Evolutionary conservation across 2,113 vertebrate genomes (phyloP).

Genomic region (Excalfactoria chinensis): DNA sequence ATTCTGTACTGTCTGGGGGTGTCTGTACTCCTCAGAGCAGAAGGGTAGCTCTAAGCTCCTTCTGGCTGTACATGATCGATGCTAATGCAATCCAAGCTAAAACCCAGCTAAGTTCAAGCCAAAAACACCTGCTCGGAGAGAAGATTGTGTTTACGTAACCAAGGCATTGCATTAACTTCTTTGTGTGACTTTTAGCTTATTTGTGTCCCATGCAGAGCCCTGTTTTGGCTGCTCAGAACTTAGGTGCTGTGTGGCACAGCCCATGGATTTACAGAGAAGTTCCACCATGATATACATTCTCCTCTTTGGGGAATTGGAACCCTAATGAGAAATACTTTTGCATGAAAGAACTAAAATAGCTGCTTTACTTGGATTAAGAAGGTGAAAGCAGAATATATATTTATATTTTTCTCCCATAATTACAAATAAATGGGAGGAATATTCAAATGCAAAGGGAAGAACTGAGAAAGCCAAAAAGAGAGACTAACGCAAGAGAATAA

Average conservation of each 20-base stretch:
- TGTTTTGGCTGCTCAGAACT: background rate
- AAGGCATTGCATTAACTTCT: fast-evolving
- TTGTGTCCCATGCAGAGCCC: background rate
- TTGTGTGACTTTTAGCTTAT: background rate
- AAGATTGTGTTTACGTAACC: background rate
- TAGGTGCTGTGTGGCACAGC: background rate
- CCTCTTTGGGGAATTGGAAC: background rate
- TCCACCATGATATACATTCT: background rate
- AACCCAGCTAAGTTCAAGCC: background rate
- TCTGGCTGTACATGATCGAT: background rate
- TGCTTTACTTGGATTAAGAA: background rate
- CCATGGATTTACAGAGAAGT: background rate
- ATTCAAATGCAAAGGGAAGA: background rate
- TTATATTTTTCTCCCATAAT: background rate
- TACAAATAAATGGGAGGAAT: background rate
- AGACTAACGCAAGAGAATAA: background rate
- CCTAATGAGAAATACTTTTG: background rate
- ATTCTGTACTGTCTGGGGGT: background rate
- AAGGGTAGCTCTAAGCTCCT: background rate
- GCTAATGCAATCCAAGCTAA: background rate
- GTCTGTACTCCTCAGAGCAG: background rate
- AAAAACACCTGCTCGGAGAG: background rate
- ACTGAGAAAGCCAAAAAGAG: background rate
- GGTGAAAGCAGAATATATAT: background rate
- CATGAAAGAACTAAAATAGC: background rate